These are phyloP conservation scores for Hemiprocne comata DNA, from an alignment of 2,113 vertebrate genomes.

Conservation along the genomic window DNA sequence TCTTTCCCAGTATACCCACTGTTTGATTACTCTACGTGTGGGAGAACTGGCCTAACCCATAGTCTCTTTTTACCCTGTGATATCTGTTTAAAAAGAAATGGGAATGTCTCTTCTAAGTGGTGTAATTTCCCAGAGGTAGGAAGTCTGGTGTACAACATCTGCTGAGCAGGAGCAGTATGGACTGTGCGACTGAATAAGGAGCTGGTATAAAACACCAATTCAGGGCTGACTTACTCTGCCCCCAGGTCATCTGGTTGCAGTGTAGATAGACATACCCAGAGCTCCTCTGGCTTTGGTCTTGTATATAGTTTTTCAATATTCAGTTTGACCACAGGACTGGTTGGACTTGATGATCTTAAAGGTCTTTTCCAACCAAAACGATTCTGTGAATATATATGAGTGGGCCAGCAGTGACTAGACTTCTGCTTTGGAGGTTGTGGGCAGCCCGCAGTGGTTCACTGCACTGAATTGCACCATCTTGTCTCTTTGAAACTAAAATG, in stretches of 20 bases:
- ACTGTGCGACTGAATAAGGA: not conserved
- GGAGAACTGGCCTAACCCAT: not conserved
- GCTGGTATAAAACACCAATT: rapidly evolving
- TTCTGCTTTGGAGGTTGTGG: not conserved
- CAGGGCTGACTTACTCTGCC: not conserved
- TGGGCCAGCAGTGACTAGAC: not conserved
- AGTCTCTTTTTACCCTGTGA: not conserved
- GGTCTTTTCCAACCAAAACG: too few species aligned
- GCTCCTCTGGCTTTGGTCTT: too few species aligned
- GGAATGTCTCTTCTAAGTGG: not conserved
- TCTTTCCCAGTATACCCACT: not conserved
- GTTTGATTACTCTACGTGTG: not conserved
- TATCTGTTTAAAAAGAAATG: not conserved
- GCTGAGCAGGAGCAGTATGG: not conserved
- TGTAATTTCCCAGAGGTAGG: not conserved
- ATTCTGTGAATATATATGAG: not conserved
- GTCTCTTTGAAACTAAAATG: not conserved
- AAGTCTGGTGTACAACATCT: not conserved
- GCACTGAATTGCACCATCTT: not conserved
- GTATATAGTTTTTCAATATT: too few species aligned
- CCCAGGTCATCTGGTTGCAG: not conserved
- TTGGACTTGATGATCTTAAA: too few species aligned
- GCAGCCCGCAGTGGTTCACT: not conserved
- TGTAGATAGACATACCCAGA: not conserved
- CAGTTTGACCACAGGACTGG: too few species aligned